phyloP scores from a whole-genome alignment of 2,113 vertebrate genomes.

The Phyllostomus discolor region DNA sequence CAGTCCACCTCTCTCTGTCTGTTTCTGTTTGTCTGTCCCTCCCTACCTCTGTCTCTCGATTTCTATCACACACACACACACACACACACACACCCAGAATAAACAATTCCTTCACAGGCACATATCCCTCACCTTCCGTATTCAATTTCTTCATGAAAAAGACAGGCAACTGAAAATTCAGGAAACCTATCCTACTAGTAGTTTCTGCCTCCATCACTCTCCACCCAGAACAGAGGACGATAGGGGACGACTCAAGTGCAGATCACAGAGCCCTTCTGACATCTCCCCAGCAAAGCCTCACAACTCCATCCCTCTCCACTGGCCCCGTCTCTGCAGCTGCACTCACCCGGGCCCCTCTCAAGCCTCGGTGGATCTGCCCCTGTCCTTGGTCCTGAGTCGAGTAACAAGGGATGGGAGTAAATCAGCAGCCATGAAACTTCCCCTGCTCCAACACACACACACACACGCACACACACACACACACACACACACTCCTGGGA shows the following conservation, averaged over 20 bases:
- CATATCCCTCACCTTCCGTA: background rate
- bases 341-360: background rate
- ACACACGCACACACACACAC: no score
- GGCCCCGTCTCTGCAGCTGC: background rate
- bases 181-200: background rate
- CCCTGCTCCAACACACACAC: accelerated
- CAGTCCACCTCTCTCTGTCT: no score
- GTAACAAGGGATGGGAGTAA: background rate
- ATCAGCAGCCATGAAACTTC: background rate
- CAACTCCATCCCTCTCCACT: background rate
- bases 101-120: background rate
- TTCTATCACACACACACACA: background rate
- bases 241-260: background rate
- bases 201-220: background rate
- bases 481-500: background rate
- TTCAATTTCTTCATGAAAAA: background rate
- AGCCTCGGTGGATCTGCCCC: background rate
- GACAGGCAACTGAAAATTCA: background rate
- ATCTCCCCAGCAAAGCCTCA: background rate
- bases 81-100: background rate
- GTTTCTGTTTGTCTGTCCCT: background rate
- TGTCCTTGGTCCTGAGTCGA: background rate
- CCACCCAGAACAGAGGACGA: background rate
- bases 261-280: background rate
- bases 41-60: background rate